phyloP scores from a whole-genome alignment of 2,888 invertebrate genomes.

The Furcula furcula region DNA sequence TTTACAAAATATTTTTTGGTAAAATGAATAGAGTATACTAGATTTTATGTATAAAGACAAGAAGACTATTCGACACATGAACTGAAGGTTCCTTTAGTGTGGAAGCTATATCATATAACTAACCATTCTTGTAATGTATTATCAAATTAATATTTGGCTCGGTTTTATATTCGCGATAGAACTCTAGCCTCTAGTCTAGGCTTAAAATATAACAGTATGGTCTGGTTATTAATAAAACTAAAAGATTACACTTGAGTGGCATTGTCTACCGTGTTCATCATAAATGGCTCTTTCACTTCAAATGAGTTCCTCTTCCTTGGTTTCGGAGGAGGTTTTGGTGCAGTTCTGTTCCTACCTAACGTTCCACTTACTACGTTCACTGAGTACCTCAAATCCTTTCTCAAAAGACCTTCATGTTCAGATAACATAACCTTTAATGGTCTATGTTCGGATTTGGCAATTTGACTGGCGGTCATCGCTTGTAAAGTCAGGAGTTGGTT shows the following conservation, averaged over 20 bases:
- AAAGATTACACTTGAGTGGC: slow-evolving; percentile 92
- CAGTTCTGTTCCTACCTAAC: slow-evolving; percentile 74
- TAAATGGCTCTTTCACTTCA: slow-evolving; percentile 85
- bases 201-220: no score
- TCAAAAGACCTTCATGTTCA: slow-evolving; percentile 58
- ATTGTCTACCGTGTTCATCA: slow-evolving; percentile 91
- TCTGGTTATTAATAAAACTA: no score
- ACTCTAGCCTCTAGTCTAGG: no score
- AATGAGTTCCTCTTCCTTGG: slow-evolving; percentile 87
- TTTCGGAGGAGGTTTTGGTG: slow-evolving; percentile 90
- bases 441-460: slow-evolving; percentile 56
- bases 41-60: no score
- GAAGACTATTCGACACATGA: no score
- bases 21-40: no score
- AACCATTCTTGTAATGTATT: no score
- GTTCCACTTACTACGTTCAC: slow-evolving; percentile 60
- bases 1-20: no score
- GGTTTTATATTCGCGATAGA: no score
- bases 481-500: slow-evolving; percentile 70
- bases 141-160: no score
- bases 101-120: no score
- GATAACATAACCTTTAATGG: slow-evolving; percentile 61
- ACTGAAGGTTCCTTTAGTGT: no score
- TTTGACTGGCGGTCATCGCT: slow-evolving; percentile 52
- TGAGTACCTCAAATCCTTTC: slow-evolving; percentile 57